Percentiles rank a stretch among this genome's conserved stretches.
Conservation (phyloP, 1,140 invertebrate species). For the Ectropis grisescens region DNA sequence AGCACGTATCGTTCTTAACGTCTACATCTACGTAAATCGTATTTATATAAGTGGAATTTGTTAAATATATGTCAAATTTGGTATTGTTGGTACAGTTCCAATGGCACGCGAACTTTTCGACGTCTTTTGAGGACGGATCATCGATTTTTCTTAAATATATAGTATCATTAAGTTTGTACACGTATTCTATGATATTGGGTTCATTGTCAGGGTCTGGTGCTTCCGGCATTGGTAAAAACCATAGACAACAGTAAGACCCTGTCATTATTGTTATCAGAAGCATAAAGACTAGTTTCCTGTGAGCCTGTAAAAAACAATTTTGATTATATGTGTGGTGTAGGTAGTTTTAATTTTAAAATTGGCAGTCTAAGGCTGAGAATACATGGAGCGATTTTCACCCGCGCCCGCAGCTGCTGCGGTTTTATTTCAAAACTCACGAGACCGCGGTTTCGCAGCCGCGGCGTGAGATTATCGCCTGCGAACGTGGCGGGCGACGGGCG, state of each 20-base stretch:
- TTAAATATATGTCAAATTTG: constrained; percentile 35
- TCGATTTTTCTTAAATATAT: constrained; percentile 30
- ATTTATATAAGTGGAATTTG: constrained; percentile 35
- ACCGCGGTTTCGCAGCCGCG: no score
- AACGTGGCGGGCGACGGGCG: no score
- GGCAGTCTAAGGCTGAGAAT: no score
- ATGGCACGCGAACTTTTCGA: constrained; percentile 43
- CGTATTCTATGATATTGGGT: constrained; percentile 21
- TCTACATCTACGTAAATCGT: constrained; percentile 31
- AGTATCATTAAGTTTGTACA: constrained; percentile 46
- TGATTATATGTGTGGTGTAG: no score
- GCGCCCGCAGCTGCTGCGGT: no score
- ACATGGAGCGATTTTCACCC: no score
- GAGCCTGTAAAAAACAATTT: constrained; percentile 51
- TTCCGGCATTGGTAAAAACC: constrained; percentile 73
- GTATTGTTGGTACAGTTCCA: constrained; percentile 37
- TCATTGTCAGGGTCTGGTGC: constrained; percentile 16
- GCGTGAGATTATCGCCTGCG: no score
- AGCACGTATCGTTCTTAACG: constrained; percentile 34
- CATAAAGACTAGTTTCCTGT: constrained; percentile 80
- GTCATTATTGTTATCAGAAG: constrained; percentile 74
- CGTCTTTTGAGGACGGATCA: constrained; percentile 10
- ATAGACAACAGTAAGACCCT: constrained; percentile 74
- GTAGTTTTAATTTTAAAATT: no score
- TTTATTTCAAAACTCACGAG: no score